Base-by-base conservation (phyloP, 2,113 vertebrate genomes). In the Ameiurus melas region DNA sequence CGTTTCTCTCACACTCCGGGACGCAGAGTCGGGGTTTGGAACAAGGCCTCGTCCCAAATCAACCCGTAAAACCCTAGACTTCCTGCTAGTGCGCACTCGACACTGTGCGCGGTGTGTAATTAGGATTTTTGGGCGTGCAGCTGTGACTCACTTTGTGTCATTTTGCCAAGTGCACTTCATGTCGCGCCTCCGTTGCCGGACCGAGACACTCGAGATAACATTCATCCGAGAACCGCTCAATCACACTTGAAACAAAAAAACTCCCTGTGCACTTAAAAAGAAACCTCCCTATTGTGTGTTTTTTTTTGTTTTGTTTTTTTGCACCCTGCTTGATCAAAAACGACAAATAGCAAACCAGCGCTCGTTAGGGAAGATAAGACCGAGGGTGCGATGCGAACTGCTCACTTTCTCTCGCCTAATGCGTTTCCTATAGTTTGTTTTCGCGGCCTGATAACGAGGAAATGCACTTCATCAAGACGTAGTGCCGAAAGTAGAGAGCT, bases 1-100 rank as follows among this genome's bases (percentile, higher is more conserved):
- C 94, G 92, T 94, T 93, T 94, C 94, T 87, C 94, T 95, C 94
- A 92, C 83, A 19, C 62, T 33, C 16, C 12, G 10, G 39, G n/a
- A 66, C 85, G 27, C 51, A 30, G 57, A 47, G 33, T 64, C 36
- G 30, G n/a, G 75, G 12, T 55, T 55, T 66, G 33, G 70, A 83
- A 58, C 82, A 10, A 30, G 57, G 68, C 55, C 78, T 27, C 14
- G 58, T 84, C 87, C 82, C 87, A 57, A 68, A 84, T 77, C 71
- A 58, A 22, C 27, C 55, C 55, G 8, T 83, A 73, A 88, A 88
- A 77, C 78, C 68, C 58, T 60, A 20, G 87, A 51, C 57, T 51
- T 77, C 55, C 84, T 86, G 53, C 55, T 12, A 47, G 36, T 47
- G 43, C 20, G 5, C 27, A 5, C 9, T 33, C 6, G 9, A 53